These are phyloP conservation scores for Sus scrofa DNA, from an alignment of 2,113 vertebrate species.

Conservation along the genomic window T2T-Sscrofa CM000830.6:130986001-130986500, in stretches of 20 bases:
- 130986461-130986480: not conserved
- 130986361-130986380: conserved; percentile 82
- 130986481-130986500: conserved; percentile 34
- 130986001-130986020: not conserved
- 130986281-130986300: conserved; percentile 73
- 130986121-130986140: conserved; percentile 77
- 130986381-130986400: conserved; percentile 81
- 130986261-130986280: conserved; percentile 67
- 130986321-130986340: conserved; percentile 85
- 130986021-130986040: not conserved
- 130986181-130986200: conserved; percentile 67
- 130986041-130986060: conserved; percentile 58
- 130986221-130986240: conserved; percentile 59
- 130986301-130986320: conserved; percentile 74
- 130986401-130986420: conserved; percentile 63
- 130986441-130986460: conserved; percentile 40
- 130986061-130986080: conserved; percentile 74
- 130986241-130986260: conserved; percentile 12
- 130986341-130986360: conserved; percentile 80
- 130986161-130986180: conserved; percentile 51
- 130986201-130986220: conserved; percentile 72
- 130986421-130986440: conserved; percentile 64
- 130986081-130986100: conserved; percentile 81
- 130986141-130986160: conserved; percentile 53
- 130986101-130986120: conserved; percentile 74